Percentiles rank a stretch among this genome's conserved stretches.
Conservation (phyloP, 1,140 invertebrate genomes). For the Metopolophium dirhodum region DNA sequence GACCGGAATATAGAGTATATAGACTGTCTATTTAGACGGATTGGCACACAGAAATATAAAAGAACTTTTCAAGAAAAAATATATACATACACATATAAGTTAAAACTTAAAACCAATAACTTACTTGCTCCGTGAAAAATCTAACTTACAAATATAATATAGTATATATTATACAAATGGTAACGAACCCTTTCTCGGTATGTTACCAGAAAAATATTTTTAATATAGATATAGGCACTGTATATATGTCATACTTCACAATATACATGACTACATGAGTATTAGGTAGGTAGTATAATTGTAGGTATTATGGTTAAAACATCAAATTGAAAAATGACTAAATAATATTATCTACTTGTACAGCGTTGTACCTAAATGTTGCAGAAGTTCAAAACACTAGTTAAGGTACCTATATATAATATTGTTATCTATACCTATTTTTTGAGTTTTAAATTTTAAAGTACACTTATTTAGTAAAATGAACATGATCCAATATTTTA, state of each 20-base stretch:
- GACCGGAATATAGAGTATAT: background rate
- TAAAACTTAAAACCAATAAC: slow-evolving; percentile 32
- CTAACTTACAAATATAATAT: background rate
- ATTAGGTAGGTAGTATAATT: background rate
- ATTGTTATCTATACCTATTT: background rate
- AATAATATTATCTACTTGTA: background rate
- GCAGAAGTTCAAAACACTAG: background rate
- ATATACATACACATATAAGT: background rate
- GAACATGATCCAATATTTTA: background rate
- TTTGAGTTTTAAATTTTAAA: background rate
- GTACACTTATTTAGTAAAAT: background rate
- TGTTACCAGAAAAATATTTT: background rate
- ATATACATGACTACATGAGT: background rate
- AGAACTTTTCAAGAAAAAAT: background rate
- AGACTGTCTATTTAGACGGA: background rate
- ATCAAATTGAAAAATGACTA: background rate
- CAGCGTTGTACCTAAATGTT: background rate
- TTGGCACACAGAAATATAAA: background rate
- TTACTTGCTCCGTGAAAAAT: background rate
- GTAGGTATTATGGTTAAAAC: background rate
- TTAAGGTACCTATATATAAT: background rate
- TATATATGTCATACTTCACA: background rate
- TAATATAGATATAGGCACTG: background rate
- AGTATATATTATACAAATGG: background rate
- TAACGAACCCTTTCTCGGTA: background rate